A percentile compares a stretch with the other conserved stretches of the same genome.
Conservation (phyloP, 2,888 invertebrate genomes). For the Ctenicera cuprea region DNA sequence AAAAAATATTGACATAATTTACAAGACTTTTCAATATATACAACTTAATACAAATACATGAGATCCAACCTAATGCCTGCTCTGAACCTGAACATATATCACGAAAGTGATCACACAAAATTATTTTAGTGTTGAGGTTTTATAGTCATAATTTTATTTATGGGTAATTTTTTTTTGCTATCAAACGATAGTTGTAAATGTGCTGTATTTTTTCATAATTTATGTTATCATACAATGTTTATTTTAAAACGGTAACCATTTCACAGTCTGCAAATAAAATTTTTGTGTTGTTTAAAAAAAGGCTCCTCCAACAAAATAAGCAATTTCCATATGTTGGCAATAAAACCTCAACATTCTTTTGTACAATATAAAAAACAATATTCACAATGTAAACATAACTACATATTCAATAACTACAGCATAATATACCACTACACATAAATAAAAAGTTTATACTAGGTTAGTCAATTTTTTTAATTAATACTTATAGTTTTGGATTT, state of each 20-base stretch:
- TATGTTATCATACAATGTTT: too few relatives aligned
- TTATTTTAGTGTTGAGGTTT: conserved; percentile 19
- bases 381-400: background rate
- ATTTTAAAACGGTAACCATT: too few relatives aligned
- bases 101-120: conserved; percentile 40
- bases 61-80: conserved; percentile 56
- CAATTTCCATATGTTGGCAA: too few relatives aligned
- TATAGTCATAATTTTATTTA: background rate
- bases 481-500: too few relatives aligned
- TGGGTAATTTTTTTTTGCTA: too few relatives aligned
- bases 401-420: background rate
- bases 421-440: conserved; percentile 13
- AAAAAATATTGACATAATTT: conserved; percentile 44
- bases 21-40: conserved; percentile 49
- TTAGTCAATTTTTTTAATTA: too few relatives aligned
- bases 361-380: background rate
- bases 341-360: conserved; percentile 11
- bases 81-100: conserved; percentile 42
- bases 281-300: too few relatives aligned
- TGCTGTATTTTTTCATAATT: too few relatives aligned
- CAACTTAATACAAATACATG: conserved; percentile 57
- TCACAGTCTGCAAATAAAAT: too few relatives aligned
- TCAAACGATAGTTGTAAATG: too few relatives aligned
- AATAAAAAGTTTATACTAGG: background rate
- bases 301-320: too few relatives aligned